Evolutionary conservation across 92 coral and sea anemone species (phyloP).

Genomic region (Epizoanthus ramosus): DNA sequence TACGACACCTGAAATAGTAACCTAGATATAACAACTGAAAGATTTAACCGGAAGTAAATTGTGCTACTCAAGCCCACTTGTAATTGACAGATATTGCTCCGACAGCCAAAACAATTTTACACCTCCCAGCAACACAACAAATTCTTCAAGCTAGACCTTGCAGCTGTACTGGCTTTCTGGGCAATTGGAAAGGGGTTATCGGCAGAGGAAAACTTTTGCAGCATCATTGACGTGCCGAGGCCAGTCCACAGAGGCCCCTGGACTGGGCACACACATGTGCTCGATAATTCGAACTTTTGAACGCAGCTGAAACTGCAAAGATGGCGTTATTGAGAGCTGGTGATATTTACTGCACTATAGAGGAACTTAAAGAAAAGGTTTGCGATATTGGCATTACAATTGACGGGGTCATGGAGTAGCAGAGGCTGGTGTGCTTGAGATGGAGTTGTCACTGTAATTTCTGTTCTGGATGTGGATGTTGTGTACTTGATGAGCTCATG

Average conservation of each 20-base stretch:
- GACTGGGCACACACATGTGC: constrained; percentile 25
- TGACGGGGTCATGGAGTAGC: constrained; percentile 44
- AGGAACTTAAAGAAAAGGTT: constrained; percentile 24
- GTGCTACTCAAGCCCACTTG: too few relatives aligned
- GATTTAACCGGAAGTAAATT: too few relatives aligned
- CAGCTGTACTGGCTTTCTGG: constrained; percentile 24
- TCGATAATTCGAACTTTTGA: constrained; percentile 10
- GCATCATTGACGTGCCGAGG: constrained; percentile 32
- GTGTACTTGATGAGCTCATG: constrained; percentile 42
- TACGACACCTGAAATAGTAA: too few relatives aligned
- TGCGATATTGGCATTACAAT: constrained; percentile 43
- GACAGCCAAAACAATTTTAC: constrained; percentile 5
- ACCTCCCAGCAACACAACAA: constrained; percentile 4
- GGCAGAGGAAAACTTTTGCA: constrained; percentile 38
- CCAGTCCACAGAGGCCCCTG: constrained; percentile 37
- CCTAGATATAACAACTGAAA: too few relatives aligned
- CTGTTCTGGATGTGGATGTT: constrained; percentile 43
- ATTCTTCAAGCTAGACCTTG: constrained; percentile 22
- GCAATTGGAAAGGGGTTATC: constrained; percentile 37
- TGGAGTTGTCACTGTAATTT: constrained; percentile 33
- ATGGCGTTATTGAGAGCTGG: constrained; percentile 15
- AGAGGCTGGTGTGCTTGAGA: constrained; percentile 44
- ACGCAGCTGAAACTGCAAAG: constrained; percentile 25
- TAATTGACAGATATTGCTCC: too few relatives aligned
- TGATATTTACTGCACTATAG: constrained; percentile 18